Evolutionary conservation across 2,888 invertebrate species (phyloP), one percentile per base, ranked within the genome.

Genomic region (Drosophila neotestacea): DNA sequence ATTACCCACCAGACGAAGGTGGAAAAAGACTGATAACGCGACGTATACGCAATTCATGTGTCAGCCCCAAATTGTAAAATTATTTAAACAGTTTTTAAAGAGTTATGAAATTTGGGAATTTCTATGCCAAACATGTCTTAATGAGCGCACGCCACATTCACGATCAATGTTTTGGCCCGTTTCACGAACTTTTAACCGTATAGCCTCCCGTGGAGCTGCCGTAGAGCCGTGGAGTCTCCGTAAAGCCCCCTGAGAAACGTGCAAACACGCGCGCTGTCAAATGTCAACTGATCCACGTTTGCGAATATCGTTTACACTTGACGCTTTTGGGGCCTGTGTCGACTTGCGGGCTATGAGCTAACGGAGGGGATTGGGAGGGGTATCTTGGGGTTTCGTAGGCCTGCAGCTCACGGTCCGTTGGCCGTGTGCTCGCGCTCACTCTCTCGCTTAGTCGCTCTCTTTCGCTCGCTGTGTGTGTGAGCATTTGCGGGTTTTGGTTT

Each of bases 241-340:
- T 48, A 28, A 36, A 69, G 66, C 60, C 44, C 56, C 52, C 36
- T 41, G 39, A 59, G 51, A 72, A 72, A 77, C 86, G 81, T 87
- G 89, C 79, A 72, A 79, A 77, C 86, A 77, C 79, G 82, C 85
- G 81, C 89, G 86, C 91, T 90, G 91, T 91, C 91, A 92, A 91
- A 91, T 92, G 92, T 92, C 92, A 92, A 92, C 92, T 92, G 91
- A 92, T 91, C 91, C 87, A 77, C 88, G 79, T 74, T 82, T 68
- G 90, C 81, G 80, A 90, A 90, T 90, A 89, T 88, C 90, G 81
- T 81, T 91, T 89, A 86, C 88, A 90, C 62, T 87, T 78, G 66
- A 68, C 55, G 64, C 34, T 68, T 62, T 48, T 44, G 51, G 58
- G 54, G 72, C 44, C 54, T 70, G 7, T 32, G 44, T 41, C 4